Percentiles rank a stretch among this genome's conserved stretches.
phyloP scores from a whole-genome alignment of 2,797 vertebrate genomes.

The Sebastes aleutianus region DNA sequence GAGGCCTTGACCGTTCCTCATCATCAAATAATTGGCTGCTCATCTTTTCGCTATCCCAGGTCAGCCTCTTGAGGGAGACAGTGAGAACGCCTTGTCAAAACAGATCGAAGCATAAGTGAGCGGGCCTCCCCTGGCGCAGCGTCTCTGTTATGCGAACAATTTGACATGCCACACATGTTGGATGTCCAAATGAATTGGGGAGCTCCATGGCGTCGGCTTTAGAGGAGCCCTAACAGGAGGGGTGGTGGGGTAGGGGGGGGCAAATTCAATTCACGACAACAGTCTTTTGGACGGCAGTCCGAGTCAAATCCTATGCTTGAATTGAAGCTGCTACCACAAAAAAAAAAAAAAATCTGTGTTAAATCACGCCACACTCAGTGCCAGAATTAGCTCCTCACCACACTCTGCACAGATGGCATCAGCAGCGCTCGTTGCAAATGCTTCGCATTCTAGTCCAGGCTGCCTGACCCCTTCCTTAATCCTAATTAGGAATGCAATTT shows the following conservation, averaged over 20 bases:
- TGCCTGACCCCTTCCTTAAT: constrained; percentile 84
- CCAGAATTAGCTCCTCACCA: constrained; percentile 83
- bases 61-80: constrained; percentile 58
- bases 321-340: constrained; percentile 55
- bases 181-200: constrained; percentile 64
- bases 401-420: constrained; percentile 83
- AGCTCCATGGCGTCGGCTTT: constrained; percentile 59
- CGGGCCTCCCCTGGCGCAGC: constrained; percentile 64
- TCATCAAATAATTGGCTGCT: constrained; percentile 63
- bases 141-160: constrained; percentile 74
- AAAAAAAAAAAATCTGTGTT: constrained; percentile 68
- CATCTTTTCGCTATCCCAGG: constrained; percentile 49
- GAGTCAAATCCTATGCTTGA: constrained; percentile 54
- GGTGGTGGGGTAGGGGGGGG: not conserved
- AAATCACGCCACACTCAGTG: constrained; percentile 71
- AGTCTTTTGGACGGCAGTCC: constrained; percentile 47
- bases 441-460: constrained; percentile 80
- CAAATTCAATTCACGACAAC: constrained; percentile 53
- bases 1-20: constrained; percentile 31
- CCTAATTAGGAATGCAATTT: constrained; percentile 87
- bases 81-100: constrained; percentile 67
- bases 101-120: constrained; percentile 61
- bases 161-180: constrained; percentile 75
- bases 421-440: constrained; percentile 77
- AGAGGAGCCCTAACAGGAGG: constrained; percentile 54